Evolutionary conservation across 2,888 invertebrate species (phyloP).

Genomic region (Bellardia bayeri): DNA sequence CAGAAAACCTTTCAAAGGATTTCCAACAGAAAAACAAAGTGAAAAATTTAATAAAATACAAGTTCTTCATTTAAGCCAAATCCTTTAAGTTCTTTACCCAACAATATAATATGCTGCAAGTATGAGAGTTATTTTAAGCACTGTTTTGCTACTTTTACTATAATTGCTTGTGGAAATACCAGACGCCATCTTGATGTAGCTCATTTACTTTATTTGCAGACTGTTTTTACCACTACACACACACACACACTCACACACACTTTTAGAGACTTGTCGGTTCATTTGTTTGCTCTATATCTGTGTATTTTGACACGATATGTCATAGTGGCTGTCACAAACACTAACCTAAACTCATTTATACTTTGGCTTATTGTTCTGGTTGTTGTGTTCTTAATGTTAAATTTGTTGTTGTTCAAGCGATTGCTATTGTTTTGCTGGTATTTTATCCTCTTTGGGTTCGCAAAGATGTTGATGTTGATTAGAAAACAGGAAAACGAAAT

Average conservation of each 20-base stretch:
- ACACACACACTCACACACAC: neutral
- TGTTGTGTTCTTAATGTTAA: neutral
- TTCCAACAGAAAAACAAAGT: neutral
- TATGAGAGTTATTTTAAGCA: conserved; percentile 2
- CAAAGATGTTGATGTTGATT: conserved; percentile 6
- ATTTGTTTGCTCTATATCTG: neutral
- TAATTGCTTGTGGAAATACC: neutral
- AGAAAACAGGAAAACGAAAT: neutral
- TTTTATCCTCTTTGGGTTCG: conserved; percentile 1
- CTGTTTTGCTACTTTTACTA: neutral
- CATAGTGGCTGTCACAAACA: conserved; percentile 68
- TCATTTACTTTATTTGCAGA: conserved; percentile 25
- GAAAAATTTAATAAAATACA: conserved; percentile 1
- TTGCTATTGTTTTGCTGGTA: conserved; percentile 32
- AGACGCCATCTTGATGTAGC: conserved; percentile 51
- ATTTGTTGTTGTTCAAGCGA: conserved; percentile 21
- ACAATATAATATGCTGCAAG: conserved; percentile 18
- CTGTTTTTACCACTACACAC: conserved; percentile 7
- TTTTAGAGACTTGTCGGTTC: neutral
- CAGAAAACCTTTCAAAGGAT: neutral
- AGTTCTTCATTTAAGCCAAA: conserved; percentile 3
- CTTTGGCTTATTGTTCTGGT: conserved; percentile 39
- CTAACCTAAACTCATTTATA: conserved; percentile 57
- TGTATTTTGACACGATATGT: conserved; percentile 50
- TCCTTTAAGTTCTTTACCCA: conserved; percentile 42